Evolutionary conservation across 2,113 vertebrate genomes (phyloP), one percentile per base, ranked within the genome.

Genomic region (Rhipidura dahli): DNA sequence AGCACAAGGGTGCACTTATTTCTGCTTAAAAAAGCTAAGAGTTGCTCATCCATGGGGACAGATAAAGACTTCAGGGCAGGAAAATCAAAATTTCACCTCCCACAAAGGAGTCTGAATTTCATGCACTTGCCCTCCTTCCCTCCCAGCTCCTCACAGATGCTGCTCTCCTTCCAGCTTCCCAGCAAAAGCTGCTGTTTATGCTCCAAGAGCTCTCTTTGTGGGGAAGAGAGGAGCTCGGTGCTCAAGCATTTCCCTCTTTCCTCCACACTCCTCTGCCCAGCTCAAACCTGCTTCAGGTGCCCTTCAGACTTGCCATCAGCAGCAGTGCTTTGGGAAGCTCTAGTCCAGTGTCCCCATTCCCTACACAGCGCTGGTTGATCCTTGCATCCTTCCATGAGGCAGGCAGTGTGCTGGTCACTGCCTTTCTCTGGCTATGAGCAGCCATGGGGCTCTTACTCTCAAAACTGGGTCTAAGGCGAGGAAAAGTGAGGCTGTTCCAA

Each of bases 321-420:
- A 82, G 73, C 44, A 79, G 40, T 6, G 28, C 63, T 95, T 61
- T 50, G 61, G 70, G 50, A 61, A 72, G 54, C 66, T 53, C 26
- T 30, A 82, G 16, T 15, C 22, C 61, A 59, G 9, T 6, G 1
- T 37, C 37, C 21, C 2, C 18, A 14, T 49, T 47, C 57, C 51
- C 17, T 50, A 0, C 1, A 0, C 3, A 70, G 42, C 0, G 0
- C 45, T 47, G 13, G 23, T 1, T 47, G 17, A 30, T 47, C 3
- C n/a, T 42, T 37, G n/a, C 14, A 15, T 23, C 33, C 30, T 47
- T 33, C 15, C 6, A 2, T 3, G 2, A 35, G 42, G n/a, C 3
- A 1, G 23, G 15, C 39, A 27, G 37, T 15, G 40, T 7, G 3
- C n/a, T 37, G 35, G 15, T 14, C 4, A 0, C 47, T 39, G 27